Conservation (phyloP, 2,797 vertebrate species). For the Apogon hyalosoma region DNA sequence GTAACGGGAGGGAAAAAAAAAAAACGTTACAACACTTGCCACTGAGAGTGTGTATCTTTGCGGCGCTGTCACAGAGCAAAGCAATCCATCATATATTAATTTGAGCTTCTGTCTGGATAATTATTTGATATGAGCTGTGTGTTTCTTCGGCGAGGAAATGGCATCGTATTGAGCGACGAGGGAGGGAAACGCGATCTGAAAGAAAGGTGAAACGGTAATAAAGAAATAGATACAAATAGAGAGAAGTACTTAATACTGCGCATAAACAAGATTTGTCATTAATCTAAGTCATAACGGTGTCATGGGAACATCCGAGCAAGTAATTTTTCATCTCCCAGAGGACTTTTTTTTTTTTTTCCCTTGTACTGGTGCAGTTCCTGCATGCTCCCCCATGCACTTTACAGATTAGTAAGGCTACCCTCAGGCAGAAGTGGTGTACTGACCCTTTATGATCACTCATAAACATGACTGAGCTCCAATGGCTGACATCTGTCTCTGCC, state of each 20-base stretch:
- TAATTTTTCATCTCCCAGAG: slow-evolving; percentile 28
- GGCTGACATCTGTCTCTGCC: slow-evolving; percentile 58
- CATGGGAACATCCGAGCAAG: slow-evolving; percentile 16
- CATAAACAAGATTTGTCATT: slow-evolving; percentile 10
- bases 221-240: slow-evolving; percentile 2
- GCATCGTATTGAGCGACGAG: slow-evolving; percentile 25
- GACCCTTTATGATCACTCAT: slow-evolving; percentile 72
- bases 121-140: slow-evolving; percentile 43
- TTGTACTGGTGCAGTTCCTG: slow-evolving; percentile 24
- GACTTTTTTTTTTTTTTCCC: background rate
- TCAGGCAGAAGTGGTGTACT: slow-evolving; percentile 45
- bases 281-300: slow-evolving; percentile 4
- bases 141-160: slow-evolving; percentile 17
- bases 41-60: slow-evolving; percentile 27
- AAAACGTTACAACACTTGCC: slow-evolving; percentile 40
- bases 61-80: slow-evolving; percentile 16
- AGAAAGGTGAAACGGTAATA: slow-evolving; percentile 30
- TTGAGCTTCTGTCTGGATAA: slow-evolving; percentile 47
- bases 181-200: background rate
- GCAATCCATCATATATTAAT: slow-evolving; percentile 56
- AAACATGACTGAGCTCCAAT: slow-evolving; percentile 63
- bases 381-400: slow-evolving; percentile 61
- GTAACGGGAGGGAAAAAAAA: slow-evolving; percentile 38
- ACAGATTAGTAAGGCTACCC: slow-evolving; percentile 61
- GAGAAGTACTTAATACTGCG: background rate